Base-by-base conservation (phyloP, 2,888 invertebrate species). In the Pycnomerus fuliginosus region DNA sequence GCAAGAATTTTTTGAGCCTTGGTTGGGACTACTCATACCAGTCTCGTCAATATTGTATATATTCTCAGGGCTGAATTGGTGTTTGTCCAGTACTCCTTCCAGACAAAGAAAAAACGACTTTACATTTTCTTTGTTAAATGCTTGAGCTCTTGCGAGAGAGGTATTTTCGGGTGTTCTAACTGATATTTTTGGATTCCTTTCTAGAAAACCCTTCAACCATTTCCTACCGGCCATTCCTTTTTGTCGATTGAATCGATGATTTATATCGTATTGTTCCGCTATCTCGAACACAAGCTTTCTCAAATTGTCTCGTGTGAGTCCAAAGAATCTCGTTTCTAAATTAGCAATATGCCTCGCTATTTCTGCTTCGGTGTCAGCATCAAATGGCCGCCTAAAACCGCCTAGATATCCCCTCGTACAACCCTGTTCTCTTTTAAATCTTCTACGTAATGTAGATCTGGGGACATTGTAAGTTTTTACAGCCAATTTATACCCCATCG, bases 21-120 rank as follows among this genome's bases (percentile, higher is more conserved):
- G 11, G 25, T 10, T 5, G 15, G 24, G 1, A 46, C 29, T 15
- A 5, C 11, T 17, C 8, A 36, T 16, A 1, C 20, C 37, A 2
- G 35, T 34, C 32, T 46, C 42, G 13, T 46, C 31, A 1, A 30
- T 15, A 30, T 46, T 46, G 8, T 23, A 46, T 13, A 37, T 44
- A 15, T 3, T 25, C 7, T n/a, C 11, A 7, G 31, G 13, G 10
- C 10, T 12, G 12, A 36, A 35, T 5, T 50, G n/a, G n/a, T n/a
- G n/a, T n/a, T n/a, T n/a, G n/a, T n/a, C n/a, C n/a, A n/a, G n/a
- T n/a, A n/a, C n/a, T n/a, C n/a, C n/a, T n/a, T n/a, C n/a, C n/a
- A n/a, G n/a, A n/a, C n/a, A n/a, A n/a, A n/a, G n/a, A n/a, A n/a
- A n/a, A n/a, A n/a, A n/a, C n/a, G n/a, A n/a, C n/a, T n/a, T n/a